These are phyloP conservation scores for Dryococelus australis DNA, from an alignment of 2,888 invertebrate genomes.

Conservation along the genomic window DNA sequence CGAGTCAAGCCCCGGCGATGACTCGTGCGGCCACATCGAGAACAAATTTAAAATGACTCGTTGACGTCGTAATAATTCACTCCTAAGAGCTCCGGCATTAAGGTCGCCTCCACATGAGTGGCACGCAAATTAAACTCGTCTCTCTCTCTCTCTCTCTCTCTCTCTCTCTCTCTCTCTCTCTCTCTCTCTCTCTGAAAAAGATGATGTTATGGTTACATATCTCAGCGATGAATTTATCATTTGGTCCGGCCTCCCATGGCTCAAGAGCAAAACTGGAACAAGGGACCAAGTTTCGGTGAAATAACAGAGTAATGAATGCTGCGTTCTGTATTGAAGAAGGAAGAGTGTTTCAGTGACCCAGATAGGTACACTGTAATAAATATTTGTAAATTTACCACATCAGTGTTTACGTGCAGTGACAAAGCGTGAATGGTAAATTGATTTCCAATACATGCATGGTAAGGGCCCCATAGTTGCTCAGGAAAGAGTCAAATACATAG, in stretches of 20 bases:
- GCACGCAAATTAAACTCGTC: background rate
- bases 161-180: background rate
- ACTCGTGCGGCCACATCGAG: background rate
- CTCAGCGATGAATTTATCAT: background rate
- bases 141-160: background rate
- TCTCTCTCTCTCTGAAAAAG: background rate
- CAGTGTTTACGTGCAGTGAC: too few species aligned
- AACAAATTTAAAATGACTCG: background rate
- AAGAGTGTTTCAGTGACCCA: too few species aligned
- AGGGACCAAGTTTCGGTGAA: background rate
- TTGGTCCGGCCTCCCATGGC: background rate
- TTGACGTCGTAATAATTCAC: background rate
- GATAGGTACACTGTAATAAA: too few species aligned
- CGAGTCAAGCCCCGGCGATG: background rate
- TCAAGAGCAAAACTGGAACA: background rate
- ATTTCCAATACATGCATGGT: too few species aligned
- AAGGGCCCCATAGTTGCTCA: too few species aligned
- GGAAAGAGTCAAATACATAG: too few species aligned
- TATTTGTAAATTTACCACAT: too few species aligned
- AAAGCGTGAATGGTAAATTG: too few species aligned
- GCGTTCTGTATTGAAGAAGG: background rate
- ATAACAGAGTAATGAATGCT: background rate
- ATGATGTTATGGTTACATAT: conserved; percentile 7
- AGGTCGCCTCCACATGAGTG: background rate
- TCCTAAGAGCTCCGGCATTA: background rate